Evolutionary conservation across 2,113 vertebrate genomes (phyloP).

Genomic region (Rhegmatorhina hoffmannsi): DNA sequence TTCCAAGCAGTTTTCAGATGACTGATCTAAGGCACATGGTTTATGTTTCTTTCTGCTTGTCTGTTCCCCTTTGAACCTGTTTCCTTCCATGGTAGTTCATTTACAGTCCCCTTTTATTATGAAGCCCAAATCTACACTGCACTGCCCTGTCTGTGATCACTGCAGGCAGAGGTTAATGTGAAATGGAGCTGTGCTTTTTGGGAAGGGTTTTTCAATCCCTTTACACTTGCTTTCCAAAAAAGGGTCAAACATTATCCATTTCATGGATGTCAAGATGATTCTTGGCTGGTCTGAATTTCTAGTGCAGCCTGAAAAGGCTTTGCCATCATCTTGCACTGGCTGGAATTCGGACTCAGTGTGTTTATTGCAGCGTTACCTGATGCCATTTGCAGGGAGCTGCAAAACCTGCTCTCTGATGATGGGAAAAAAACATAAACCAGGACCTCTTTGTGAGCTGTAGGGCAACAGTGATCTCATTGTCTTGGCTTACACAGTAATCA

Average conservation of each 20-base stretch:
- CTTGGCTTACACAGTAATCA: not conserved
- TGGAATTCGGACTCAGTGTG: not conserved
- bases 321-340: not conserved
- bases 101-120: not conserved
- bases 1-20: not conserved
- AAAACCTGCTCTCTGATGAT: not conserved
- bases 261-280: not conserved
- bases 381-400: not conserved
- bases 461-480: not conserved
- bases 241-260: not conserved
- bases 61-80: not conserved
- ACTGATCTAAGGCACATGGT: not conserved
- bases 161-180: not conserved
- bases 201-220: not conserved
- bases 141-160: not conserved
- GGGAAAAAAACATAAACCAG: not conserved
- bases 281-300: not conserved
- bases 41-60: not conserved
- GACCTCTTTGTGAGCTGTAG: not conserved
- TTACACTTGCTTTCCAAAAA: not conserved
- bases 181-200: not conserved
- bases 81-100: not conserved
- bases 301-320: not conserved
- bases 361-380: slow-evolving; percentile 6
- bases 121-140: not conserved